Percentiles rank a stretch among this genome's conserved stretches.
Evolutionary conservation across 2,888 invertebrate genomes (phyloP).

Genomic region (Drepana falcataria): DNA sequence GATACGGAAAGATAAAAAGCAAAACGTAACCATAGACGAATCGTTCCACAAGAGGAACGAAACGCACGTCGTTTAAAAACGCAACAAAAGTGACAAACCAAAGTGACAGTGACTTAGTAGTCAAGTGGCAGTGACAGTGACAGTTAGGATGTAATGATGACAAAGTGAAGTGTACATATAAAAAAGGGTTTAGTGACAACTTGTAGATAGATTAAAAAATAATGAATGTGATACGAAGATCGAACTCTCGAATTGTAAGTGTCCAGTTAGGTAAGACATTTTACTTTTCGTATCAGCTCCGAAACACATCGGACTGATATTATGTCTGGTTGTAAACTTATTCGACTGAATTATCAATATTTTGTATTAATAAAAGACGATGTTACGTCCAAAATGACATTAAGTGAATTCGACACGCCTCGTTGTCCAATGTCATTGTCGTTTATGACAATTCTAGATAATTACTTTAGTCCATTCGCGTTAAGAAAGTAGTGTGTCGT

Average conservation of each 20-base stretch:
- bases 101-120: constrained; percentile 2
- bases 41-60: constrained; percentile 66
- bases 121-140: background rate
- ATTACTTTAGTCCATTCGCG: constrained; percentile 3
- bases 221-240: constrained; percentile 66
- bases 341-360: constrained; percentile 63
- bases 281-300: constrained; percentile 14
- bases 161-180: constrained; percentile 47
- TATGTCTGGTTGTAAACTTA: constrained; percentile 49
- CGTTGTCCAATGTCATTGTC: constrained; percentile 45
- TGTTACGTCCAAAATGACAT: constrained; percentile 55
- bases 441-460: constrained; percentile 24
- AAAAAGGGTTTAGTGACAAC: constrained; percentile 49
- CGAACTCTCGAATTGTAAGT: constrained; percentile 36
- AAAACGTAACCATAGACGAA: constrained; percentile 73
- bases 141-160: background rate
- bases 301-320: constrained; percentile 17
- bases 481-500: too few relatives aligned
- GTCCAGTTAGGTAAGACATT: constrained; percentile 31
- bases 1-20: constrained; percentile 71
- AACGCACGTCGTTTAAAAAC: constrained; percentile 59
- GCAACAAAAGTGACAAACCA: constrained; percentile 10
- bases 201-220: constrained; percentile 66
- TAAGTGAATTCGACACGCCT: constrained; percentile 31
- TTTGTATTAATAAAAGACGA: constrained; percentile 26